Percentiles rank a stretch among this genome's conserved stretches.
phyloP scores from a whole-genome alignment of 2,113 vertebrate genomes.

The Condylura cristata region DNA sequence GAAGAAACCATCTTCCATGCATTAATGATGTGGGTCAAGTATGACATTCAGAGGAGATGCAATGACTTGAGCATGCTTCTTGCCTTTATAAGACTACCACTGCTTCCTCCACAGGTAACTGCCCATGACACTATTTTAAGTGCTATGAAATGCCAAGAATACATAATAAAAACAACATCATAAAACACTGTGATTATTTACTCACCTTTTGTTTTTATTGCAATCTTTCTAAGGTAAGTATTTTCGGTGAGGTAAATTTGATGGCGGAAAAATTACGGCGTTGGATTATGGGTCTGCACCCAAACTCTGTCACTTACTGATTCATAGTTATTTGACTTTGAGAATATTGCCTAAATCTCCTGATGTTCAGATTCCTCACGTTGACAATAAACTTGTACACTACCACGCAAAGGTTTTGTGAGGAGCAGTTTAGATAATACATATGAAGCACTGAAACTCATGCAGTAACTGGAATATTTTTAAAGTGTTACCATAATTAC shows the following conservation, averaged over 20 bases:
- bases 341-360: background rate
- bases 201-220: background rate
- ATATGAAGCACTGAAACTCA: background rate
- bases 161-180: background rate
- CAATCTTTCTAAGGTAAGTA: background rate
- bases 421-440: background rate
- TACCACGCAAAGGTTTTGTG: background rate
- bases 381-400: background rate
- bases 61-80: conserved; percentile 88
- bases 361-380: background rate
- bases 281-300: background rate
- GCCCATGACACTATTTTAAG: background rate
- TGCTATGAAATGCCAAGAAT: background rate
- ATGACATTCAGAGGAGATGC: conserved; percentile 86
- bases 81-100: conserved; percentile 87
- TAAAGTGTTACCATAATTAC: background rate
- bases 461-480: background rate
- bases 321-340: background rate
- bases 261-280: background rate
- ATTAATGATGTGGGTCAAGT: conserved; percentile 91
- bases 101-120: conserved; percentile 89
- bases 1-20: conserved; percentile 91
- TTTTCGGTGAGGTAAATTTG: background rate
- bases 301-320: background rate
- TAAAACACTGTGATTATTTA: background rate